Percentiles rank a stretch among this genome's conserved stretches.
Conservation (phyloP, 2,113 vertebrate genomes). For the Myxocyprinus asiaticus region DNA sequence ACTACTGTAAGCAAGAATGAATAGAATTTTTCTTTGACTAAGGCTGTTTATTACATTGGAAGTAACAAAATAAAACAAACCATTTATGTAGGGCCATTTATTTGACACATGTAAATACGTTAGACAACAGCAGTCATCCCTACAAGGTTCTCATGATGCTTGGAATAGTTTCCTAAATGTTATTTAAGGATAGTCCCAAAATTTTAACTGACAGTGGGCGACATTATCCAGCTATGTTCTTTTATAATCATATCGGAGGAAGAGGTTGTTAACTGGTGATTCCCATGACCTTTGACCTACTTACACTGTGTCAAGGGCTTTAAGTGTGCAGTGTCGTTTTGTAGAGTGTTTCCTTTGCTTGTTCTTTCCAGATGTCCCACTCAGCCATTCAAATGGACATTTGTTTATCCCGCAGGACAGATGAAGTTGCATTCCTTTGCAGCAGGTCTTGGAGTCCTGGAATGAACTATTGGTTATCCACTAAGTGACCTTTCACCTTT, state of each 20-base stretch:
- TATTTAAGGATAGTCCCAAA: slow-evolving; percentile 12
- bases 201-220: background rate
- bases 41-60: background rate
- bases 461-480: slow-evolving; percentile 35
- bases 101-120: background rate
- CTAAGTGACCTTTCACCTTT: slow-evolving; percentile 35
- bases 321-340: slow-evolving; percentile 38
- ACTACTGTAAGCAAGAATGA: background rate
- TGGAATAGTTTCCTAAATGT: background rate
- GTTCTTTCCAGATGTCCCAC: slow-evolving; percentile 49
- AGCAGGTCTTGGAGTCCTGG: slow-evolving; percentile 60
- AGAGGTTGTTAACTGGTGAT: slow-evolving; percentile 42
- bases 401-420: slow-evolving; percentile 19
- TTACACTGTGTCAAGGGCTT: slow-evolving; percentile 35
- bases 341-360: slow-evolving; percentile 30
- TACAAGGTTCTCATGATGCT: slow-evolving; percentile 10
- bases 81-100: background rate
- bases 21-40: background rate
- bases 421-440: slow-evolving; percentile 63
- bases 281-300: slow-evolving; percentile 70
- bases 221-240: slow-evolving; percentile 29
- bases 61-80: background rate
- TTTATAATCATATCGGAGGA: slow-evolving; percentile 26
- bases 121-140: background rate
- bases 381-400: background rate